Evolutionary conservation across 64 coral and sea anemone species (phyloP).

Genomic region (Hydrozoanthus tunicans): DNA sequence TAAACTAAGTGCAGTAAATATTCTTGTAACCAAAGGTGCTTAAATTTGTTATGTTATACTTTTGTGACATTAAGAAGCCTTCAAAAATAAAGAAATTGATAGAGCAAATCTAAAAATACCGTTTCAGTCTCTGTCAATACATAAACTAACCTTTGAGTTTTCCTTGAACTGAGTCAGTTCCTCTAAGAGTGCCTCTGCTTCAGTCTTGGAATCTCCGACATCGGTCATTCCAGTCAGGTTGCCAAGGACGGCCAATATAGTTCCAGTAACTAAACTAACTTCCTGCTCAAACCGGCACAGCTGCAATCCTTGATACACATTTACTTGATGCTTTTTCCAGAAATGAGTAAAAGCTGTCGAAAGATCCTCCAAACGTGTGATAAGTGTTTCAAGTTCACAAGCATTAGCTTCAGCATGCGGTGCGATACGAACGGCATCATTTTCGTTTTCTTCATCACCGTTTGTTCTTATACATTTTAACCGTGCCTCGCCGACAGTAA

Average conservation of each 20-base stretch:
- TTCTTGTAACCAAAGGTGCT: no score
- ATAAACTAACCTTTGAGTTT: constrained; percentile 21
- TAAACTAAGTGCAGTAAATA: no score
- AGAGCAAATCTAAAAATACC: no score
- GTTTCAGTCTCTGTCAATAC: no score
- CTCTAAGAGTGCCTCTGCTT: constrained; percentile 65
- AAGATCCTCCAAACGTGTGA: constrained; percentile 59
- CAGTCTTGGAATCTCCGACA: constrained; percentile 77
- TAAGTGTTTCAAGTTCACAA: constrained; percentile 64
- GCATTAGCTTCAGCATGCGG: constrained; percentile 78
- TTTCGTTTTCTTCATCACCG: constrained; percentile 54
- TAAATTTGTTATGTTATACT: no score
- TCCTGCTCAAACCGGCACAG: constrained; percentile 83
- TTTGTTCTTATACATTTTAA: constrained; percentile 72
- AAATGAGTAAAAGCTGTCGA: constrained; percentile 61
- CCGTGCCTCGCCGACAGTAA: constrained; percentile 64
- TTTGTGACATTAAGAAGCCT: no score
- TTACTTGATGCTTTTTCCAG: constrained; percentile 68
- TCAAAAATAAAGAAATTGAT: no score
- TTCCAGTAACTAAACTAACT: constrained; percentile 80
- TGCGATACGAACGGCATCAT: constrained; percentile 14
- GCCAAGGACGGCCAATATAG: constrained; percentile 60
- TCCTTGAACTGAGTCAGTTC: constrained; percentile 58
- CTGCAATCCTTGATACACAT: constrained; percentile 74
- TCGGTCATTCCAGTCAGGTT: constrained; percentile 79